A percentile compares a stretch with the other conserved stretches of the same genome.
phyloP scores from a whole-genome alignment of 92 coral and sea anemone species.

The Porites evermanni region DNA sequence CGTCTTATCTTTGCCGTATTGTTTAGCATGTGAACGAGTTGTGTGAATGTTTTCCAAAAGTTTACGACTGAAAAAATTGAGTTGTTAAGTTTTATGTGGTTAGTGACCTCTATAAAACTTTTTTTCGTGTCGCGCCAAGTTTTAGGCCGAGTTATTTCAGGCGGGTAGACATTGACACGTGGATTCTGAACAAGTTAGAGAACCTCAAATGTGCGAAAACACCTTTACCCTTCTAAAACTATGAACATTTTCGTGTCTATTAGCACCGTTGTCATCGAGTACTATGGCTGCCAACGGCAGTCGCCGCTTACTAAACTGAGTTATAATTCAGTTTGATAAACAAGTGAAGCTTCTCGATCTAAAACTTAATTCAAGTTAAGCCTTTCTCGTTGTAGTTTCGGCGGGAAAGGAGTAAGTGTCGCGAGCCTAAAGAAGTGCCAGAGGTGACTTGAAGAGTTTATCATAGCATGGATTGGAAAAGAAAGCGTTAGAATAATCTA shows the following conservation, averaged over 20 bases:
- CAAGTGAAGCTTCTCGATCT: neutral
- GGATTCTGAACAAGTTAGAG: neutral
- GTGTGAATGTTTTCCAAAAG: too few relatives aligned
- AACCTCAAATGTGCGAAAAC: neutral
- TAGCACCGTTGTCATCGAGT: neutral
- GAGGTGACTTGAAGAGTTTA: too few relatives aligned
- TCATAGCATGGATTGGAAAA: too few relatives aligned
- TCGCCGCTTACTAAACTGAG: neutral
- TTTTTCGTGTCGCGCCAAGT: too few relatives aligned
- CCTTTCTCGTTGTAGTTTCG: neutral
- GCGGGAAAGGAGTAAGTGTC: too few relatives aligned
- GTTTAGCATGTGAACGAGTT: too few relatives aligned
- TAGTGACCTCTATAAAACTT: neutral
- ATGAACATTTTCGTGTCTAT: neutral
- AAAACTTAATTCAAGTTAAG: too few relatives aligned
- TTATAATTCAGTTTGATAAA: neutral
- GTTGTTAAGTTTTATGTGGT: neutral
- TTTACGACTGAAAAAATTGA: too few relatives aligned
- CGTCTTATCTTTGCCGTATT: neutral
- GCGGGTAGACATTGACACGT: neutral
- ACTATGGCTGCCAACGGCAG: neutral
- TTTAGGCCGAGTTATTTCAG: too few relatives aligned
- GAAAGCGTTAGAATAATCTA: too few relatives aligned
- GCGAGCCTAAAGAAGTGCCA: too few relatives aligned
- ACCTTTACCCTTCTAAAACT: too few relatives aligned